These are phyloP conservation scores for Morpho helenor DNA, from an alignment of 2,888 invertebrate genomes.

Conservation along the genomic window DNA sequence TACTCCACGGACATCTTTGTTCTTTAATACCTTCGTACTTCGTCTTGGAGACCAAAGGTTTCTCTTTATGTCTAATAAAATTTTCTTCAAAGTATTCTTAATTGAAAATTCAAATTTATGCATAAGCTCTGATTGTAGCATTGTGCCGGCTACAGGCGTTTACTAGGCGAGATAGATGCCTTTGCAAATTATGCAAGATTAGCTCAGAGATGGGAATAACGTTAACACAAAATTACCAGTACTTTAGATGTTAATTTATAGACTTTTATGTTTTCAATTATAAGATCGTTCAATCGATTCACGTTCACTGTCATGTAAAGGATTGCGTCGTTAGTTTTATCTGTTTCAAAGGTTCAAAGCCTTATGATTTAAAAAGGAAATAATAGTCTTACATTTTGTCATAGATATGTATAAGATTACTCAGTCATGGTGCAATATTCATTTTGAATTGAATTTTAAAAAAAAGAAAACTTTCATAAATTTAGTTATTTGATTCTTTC, in stretches of 20 bases:
- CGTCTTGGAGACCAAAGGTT: constrained; percentile 74
- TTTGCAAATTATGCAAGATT: constrained; percentile 66
- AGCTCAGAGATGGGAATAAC: constrained; percentile 53
- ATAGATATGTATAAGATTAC: no score
- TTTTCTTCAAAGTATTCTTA: constrained; percentile 76
- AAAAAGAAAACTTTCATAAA: no score
- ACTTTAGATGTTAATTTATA: constrained; percentile 16
- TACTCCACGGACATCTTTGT: constrained; percentile 40
- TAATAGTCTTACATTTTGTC: no score
- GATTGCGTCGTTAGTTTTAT: no score
- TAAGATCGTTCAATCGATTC: not conserved
- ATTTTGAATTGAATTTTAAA: no score
- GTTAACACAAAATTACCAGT: constrained; percentile 27
- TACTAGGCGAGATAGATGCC: constrained; percentile 51
- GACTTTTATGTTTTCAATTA: not conserved
- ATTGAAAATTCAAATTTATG: constrained; percentile 80
- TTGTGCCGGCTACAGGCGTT: constrained; percentile 46
- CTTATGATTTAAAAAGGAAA: no score
- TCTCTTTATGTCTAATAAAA: constrained; percentile 77
- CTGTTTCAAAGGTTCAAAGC: no score
- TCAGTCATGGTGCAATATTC: no score
- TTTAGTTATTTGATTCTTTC: no score
- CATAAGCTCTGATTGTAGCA: constrained; percentile 77
- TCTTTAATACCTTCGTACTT: constrained; percentile 58
- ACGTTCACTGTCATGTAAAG: no score